Conservation (phyloP, 2,113 vertebrate species). For the Onychostoma macrolepis region DNA sequence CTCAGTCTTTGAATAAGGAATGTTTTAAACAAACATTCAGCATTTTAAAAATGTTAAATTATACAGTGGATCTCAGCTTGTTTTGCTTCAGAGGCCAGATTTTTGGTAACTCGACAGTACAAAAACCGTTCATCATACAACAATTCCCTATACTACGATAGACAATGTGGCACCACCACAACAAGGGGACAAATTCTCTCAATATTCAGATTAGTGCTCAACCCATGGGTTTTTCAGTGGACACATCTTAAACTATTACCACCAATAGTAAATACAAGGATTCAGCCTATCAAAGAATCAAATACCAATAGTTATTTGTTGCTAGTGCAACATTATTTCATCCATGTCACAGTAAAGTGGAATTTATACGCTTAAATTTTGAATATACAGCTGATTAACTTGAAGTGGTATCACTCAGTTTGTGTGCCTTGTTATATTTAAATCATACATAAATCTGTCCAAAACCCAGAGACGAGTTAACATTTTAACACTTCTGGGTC, state of each 20-base stretch:
- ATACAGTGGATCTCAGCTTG: background rate
- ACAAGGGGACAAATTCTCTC: background rate
- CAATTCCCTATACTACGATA: background rate
- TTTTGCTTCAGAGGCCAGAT: background rate
- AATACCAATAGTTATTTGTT: background rate
- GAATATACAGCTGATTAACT: too few species aligned
- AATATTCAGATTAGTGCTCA: background rate
- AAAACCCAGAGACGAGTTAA: background rate
- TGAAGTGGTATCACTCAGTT: too few species aligned
- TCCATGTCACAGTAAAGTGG: background rate
- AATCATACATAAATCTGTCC: too few species aligned
- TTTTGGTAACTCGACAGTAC: background rate
- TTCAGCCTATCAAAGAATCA: background rate
- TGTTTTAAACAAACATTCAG: background rate
- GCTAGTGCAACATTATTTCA: too few species aligned
- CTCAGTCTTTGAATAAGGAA: background rate
- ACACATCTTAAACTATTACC: too few species aligned
- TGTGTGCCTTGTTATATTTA: too few species aligned
- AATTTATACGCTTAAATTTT: background rate
- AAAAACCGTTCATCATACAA: background rate
- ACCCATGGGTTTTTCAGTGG: background rate
- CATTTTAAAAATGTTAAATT: background rate
- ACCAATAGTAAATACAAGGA: too few species aligned
- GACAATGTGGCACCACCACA: background rate
- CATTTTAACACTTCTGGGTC: background rate